These are phyloP conservation scores for Agrochola lota DNA, from an alignment of 2,888 invertebrate species.

Conservation along the genomic window DNA sequence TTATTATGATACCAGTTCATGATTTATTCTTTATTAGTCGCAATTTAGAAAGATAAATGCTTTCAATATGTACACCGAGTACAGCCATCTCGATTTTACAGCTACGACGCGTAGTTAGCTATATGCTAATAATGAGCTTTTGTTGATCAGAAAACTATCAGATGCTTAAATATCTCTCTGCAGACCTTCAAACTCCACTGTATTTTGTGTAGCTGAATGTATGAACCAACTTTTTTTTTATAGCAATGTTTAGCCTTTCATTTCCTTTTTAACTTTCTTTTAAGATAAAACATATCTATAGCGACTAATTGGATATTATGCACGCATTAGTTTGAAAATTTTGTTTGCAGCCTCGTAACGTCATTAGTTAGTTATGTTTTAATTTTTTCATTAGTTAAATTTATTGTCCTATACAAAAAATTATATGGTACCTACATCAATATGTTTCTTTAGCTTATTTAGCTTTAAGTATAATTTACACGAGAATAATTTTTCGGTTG, in stretches of 20 bases:
- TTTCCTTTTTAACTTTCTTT: constrained; percentile 13
- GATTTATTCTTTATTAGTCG: constrained; percentile 85
- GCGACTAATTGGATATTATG: not conserved
- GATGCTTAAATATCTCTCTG: not conserved
- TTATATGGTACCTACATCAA: not conserved
- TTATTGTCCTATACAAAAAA: no score
- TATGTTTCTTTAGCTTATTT: not conserved
- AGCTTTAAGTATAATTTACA: not conserved
- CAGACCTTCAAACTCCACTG: not conserved
- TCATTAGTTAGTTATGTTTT: not conserved
- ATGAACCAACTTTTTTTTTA: not conserved
- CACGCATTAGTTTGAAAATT: not conserved
- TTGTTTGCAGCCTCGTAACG: not conserved
- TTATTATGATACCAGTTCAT: constrained; percentile 81
- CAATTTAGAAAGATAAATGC: constrained; percentile 82
- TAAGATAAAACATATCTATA: not conserved
- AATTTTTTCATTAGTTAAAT: no score
- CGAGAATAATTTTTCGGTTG: constrained; percentile 6
- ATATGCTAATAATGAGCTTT: constrained; percentile 33
- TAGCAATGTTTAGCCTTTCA: not conserved
- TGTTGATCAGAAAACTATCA: constrained; percentile 28
- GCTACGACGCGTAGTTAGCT: constrained; percentile 31
- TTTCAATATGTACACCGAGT: constrained; percentile 65
- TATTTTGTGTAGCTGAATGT: not conserved
- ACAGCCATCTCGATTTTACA: constrained; percentile 31